Conservation (phyloP, 2,888 invertebrate species). For the Agonopterix subpropinquella region DNA sequence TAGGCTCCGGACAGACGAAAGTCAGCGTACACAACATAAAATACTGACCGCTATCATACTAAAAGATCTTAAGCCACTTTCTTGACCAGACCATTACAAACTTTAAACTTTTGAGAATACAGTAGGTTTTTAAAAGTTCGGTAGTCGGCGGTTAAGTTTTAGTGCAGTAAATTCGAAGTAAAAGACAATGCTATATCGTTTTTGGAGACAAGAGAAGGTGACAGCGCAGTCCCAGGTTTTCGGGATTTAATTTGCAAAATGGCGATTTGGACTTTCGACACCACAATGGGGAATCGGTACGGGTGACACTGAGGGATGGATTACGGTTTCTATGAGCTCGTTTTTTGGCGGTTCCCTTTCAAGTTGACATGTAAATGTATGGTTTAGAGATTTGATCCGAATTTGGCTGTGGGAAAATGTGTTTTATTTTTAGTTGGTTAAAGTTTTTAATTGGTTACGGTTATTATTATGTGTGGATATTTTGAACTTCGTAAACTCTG, state of each 20-base stretch:
- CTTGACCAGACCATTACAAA: not conserved
- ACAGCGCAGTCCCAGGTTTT: slow-evolving; percentile 46
- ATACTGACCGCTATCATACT: slow-evolving; percentile 29
- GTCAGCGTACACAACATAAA: slow-evolving; percentile 49
- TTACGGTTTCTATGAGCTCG: slow-evolving; percentile 23
- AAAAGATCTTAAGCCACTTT: slow-evolving; percentile 15
- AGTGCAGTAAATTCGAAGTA: slow-evolving; percentile 3
- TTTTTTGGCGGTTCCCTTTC: slow-evolving; percentile 21
- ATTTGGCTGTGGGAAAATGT: not conserved
- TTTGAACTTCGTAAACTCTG: too few relatives aligned
- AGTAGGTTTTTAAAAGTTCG: not conserved
- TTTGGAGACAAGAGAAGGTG: slow-evolving; percentile 64
- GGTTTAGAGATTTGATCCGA: not conserved
- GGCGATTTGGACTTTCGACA: slow-evolving; percentile 40
- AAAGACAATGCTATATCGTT: slow-evolving; percentile 63
- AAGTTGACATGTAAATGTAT: slow-evolving; percentile 3
- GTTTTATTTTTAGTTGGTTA: too few relatives aligned
- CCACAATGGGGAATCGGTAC: slow-evolving; percentile 43
- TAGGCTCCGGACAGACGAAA: slow-evolving; percentile 57
- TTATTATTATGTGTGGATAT: too few relatives aligned
- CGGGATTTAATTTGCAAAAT: slow-evolving; percentile 63
- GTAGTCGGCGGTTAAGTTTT: slow-evolving; percentile 3
- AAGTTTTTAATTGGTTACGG: too few relatives aligned
- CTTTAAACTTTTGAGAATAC: not conserved
- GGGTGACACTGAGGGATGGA: slow-evolving; percentile 55